Conservation (phyloP, 2,797 vertebrate genomes). For the Molossus molossus region DNA sequence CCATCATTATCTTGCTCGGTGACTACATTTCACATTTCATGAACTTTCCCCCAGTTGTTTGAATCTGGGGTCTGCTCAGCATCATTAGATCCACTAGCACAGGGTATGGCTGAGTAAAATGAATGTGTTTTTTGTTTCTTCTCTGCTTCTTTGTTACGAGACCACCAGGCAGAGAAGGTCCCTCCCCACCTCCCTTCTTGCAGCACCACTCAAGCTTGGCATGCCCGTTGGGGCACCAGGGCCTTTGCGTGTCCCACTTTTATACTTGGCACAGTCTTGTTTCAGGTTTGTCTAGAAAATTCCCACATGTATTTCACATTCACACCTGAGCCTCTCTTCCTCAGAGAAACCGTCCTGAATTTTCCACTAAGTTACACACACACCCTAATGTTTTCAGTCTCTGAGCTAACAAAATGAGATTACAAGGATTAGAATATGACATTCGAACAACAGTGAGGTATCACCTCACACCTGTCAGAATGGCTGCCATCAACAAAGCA, state of each 20-base stretch:
- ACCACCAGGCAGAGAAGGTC: neutral
- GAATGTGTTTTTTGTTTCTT: neutral
- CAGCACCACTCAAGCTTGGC: neutral
- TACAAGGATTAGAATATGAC: neutral
- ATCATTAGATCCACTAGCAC: neutral
- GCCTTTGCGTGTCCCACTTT: neutral
- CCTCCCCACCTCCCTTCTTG: neutral
- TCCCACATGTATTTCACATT: neutral
- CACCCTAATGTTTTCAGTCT: neutral
- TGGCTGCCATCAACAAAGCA: no score
- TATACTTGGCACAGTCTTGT: neutral
- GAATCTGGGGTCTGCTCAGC: neutral
- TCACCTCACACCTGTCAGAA: no score
- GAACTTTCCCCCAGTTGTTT: neutral
- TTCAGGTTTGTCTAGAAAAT: neutral
- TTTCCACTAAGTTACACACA: neutral
- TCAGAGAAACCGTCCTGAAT: neutral
- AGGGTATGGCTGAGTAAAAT: neutral
- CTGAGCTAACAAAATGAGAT: neutral
- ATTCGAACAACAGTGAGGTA: no score
- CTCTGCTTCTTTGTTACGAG: neutral
- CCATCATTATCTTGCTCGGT: neutral
- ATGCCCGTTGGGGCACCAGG: neutral
- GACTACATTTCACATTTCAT: neutral
- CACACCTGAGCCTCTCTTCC: neutral